Evolutionary conservation across 1,140 invertebrate genomes (phyloP).

Genomic region (Bombus huntii): DNA sequence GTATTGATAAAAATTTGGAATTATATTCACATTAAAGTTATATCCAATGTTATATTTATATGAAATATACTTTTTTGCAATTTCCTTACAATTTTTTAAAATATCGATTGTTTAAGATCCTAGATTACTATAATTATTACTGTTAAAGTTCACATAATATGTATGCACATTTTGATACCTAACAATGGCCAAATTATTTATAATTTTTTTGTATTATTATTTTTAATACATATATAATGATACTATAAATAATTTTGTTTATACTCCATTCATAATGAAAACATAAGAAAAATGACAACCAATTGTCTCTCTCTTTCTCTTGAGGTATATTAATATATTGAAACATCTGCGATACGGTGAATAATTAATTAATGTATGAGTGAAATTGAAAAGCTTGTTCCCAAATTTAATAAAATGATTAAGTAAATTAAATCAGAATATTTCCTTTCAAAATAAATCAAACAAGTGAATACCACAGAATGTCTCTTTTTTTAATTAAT

Average conservation of each 20-base stretch:
- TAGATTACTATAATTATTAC: constrained; percentile 16
- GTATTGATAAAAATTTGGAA: neutral
- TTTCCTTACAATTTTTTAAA: constrained; percentile 20
- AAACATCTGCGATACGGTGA: neutral
- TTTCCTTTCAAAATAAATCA: constrained; percentile 11
- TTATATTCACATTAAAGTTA: constrained; percentile 20
- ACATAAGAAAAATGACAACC: neutral
- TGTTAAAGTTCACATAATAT: neutral
- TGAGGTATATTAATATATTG: neutral
- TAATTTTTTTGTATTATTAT: neutral
- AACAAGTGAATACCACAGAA: neutral
- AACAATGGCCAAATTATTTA: constrained; percentile 7
- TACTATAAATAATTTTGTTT: neutral
- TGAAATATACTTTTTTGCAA: constrained; percentile 18
- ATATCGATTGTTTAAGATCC: neutral
- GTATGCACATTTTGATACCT: constrained; percentile 6
- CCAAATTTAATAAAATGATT: neutral
- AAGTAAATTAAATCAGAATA: neutral
- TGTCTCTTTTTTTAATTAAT: neutral
- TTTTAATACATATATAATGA: neutral
- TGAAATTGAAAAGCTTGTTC: neutral
- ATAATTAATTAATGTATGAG: constrained; percentile 5
- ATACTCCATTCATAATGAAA: neutral
- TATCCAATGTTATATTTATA: constrained; percentile 12
- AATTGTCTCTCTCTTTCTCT: neutral